phyloP scores from a whole-genome alignment of 2,888 invertebrate genomes.

The Carcina quercana region DNA sequence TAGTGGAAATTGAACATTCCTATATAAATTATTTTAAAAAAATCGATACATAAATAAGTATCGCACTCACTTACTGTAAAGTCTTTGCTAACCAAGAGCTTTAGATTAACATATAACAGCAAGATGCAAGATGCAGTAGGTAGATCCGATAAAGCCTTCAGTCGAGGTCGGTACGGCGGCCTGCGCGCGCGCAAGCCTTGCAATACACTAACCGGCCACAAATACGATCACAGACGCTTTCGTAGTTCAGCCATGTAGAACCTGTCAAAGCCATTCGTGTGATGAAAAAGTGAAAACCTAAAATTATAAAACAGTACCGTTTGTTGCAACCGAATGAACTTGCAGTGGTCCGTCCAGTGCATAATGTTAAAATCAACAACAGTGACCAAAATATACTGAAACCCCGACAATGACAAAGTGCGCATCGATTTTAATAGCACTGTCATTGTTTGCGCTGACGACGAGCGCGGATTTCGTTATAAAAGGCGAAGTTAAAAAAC shows the following conservation, averaged over 20 bases:
- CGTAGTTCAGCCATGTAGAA: not conserved
- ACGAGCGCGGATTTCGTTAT: slow-evolving; percentile 46
- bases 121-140: slow-evolving; percentile 55
- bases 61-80: slow-evolving; percentile 27
- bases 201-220: not conserved
- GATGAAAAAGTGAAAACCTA: slow-evolving; percentile 2
- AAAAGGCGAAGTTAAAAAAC: slow-evolving; percentile 61
- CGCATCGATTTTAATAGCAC: slow-evolving; percentile 27
- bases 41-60: too few relatives aligned
- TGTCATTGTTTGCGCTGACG: slow-evolving; percentile 31
- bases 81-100: slow-evolving; percentile 48
- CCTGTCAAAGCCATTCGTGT: not conserved
- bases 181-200: slow-evolving; percentile 51
- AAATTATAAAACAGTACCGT: too few relatives aligned
- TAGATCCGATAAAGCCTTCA: slow-evolving; percentile 58
- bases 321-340: too few relatives aligned
- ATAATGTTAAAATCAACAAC: slow-evolving; percentile 10
- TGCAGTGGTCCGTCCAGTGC: too few relatives aligned
- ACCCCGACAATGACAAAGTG: slow-evolving; percentile 36
- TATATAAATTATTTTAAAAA: too few relatives aligned
- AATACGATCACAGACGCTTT: not conserved
- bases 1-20: too few relatives aligned
- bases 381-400: slow-evolving; percentile 10
- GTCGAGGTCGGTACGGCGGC: slow-evolving; percentile 55
- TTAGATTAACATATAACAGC: slow-evolving; percentile 54